Evolutionary conservation across 2,888 invertebrate genomes (phyloP), one percentile per base, ranked within the genome.

Genomic region (Disparrhopalites patrizii): DNA sequence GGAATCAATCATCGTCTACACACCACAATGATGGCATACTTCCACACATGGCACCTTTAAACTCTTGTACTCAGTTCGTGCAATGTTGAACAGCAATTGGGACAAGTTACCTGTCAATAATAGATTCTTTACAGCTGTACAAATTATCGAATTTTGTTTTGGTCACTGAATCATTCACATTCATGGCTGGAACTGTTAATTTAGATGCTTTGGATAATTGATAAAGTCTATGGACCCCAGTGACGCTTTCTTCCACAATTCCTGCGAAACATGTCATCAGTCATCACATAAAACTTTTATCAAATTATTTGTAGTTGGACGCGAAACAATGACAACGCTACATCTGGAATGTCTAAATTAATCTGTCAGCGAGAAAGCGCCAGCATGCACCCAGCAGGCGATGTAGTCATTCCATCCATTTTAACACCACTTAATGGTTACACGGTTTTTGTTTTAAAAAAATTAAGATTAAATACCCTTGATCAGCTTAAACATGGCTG

Each of bases 81-180:
- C n/a, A n/a, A n/a, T n/a, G n/a, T n/a, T n/a, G n/a, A n/a, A n/a
- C n/a, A n/a, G n/a, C n/a, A n/a, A n/a, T n/a, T n/a, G n/a, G n/a
- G n/a, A n/a, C n/a, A n/a, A n/a, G n/a, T n/a, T 78, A 86, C 88
- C 89, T 89, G 80, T 93, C 92, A 77, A 93, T 85, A 76, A 93
- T 90, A 63, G 90, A 90, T 81, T 93, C 93, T 79, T 95, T 87
- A 81, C 96, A 97, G 74, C 94, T 93, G 79, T 97, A 97, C 33
- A 96, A 83, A 80, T 96, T 97, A 80, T 97, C 97, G 78, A 96
- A 97, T 82, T 96, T 97, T 51, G 95, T 96, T 84, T 97, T 97
- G 1, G 95, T 97, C 47, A 97, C 96, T 3, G 95, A 95, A 80
- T 97, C 97, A 79, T 97, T 97, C 36, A 97, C 96, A 80, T 97